These are phyloP conservation scores for Piscicola geometra DNA, from an alignment of 2,888 invertebrate genomes.

Conservation along the genomic window DNA sequence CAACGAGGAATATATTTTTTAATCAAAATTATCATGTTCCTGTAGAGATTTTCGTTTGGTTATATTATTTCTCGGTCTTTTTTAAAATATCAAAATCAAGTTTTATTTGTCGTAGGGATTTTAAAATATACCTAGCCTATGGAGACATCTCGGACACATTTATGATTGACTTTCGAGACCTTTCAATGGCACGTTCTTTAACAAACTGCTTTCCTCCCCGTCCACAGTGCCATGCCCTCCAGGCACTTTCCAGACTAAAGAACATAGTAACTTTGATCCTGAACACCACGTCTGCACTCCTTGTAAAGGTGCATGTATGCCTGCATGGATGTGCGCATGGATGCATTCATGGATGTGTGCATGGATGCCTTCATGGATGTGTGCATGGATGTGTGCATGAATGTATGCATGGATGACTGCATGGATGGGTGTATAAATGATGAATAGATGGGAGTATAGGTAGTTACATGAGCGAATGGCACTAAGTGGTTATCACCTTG, in stretches of 20 bases:
- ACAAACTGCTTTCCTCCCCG: too few relatives aligned
- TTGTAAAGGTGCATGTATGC: neutral
- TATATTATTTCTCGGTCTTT: too few relatives aligned
- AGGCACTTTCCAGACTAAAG: neutral
- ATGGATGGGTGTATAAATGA: neutral
- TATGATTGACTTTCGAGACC: too few relatives aligned
- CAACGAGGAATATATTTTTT: too few relatives aligned
- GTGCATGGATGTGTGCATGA: neutral
- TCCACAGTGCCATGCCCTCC: slow-evolving; percentile 9
- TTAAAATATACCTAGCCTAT: too few relatives aligned
- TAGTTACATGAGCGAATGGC: neutral
- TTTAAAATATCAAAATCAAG: too few relatives aligned
- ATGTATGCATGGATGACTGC: neutral
- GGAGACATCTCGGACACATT: too few relatives aligned
- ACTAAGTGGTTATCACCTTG: too few relatives aligned
- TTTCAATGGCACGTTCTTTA: too few relatives aligned
- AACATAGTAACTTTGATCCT: neutral
- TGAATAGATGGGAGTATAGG: neutral
- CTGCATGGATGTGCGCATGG: neutral
- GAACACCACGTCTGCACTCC: neutral
- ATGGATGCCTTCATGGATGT: neutral
- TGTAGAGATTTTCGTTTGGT: too few relatives aligned
- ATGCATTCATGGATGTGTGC: neutral
- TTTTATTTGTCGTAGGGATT: too few relatives aligned
- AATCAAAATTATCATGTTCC: too few relatives aligned